Base-by-base conservation (phyloP, 2,797 vertebrate genomes). In the Sebastes cheni region DNA sequence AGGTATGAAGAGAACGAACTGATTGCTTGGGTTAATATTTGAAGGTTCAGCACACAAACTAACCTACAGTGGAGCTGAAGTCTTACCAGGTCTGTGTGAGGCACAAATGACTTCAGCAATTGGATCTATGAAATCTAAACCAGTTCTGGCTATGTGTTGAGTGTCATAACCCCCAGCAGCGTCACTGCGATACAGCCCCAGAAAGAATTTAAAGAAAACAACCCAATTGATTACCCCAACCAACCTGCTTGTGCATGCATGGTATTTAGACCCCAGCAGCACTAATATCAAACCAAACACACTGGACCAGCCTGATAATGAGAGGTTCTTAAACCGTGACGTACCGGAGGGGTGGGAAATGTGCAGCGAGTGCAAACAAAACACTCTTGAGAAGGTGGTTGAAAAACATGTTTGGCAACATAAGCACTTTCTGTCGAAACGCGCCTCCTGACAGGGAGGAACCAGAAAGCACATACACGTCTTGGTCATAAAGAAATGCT, bases 11-110 rank as follows among this genome's bases (percentile, higher is more conserved):
- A 83, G 77, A 87, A 83, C 78, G 10, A 88, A 90, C 94, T 91
- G 93, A 95, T 93, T 93, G 86, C 82, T 82, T 91, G 86, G 92
- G 95, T 96, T 96, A 96, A 96, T 96, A 92, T 95, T 96, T 95
- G 93, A 95, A 94, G 84, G 92, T 90, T 92, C 90, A 81, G 91
- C 88, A 91, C 92, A 93, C 93, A 94, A 87, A 89, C 90, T 84
- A 83, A 84, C 75, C 82, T 71, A 70, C 77, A 85, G 75, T 58
- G 67, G 70, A 89, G 77, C 78, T 65, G n/a, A 79, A 56, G 77
- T 55, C 76, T 80, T 42, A 66, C 36, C 22, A 8, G 67, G 23
- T 71, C 67, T 42, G 42, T 64, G 46, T 56, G 65, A 81, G 52
- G 61, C 42, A 77, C 65, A 72, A 61, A 67, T 23, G 29, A 46